A percentile compares a stretch with the other conserved stretches of the same genome.
Conservation (phyloP, 2,888 invertebrate species). For the Sepiola atlantica region DNA sequence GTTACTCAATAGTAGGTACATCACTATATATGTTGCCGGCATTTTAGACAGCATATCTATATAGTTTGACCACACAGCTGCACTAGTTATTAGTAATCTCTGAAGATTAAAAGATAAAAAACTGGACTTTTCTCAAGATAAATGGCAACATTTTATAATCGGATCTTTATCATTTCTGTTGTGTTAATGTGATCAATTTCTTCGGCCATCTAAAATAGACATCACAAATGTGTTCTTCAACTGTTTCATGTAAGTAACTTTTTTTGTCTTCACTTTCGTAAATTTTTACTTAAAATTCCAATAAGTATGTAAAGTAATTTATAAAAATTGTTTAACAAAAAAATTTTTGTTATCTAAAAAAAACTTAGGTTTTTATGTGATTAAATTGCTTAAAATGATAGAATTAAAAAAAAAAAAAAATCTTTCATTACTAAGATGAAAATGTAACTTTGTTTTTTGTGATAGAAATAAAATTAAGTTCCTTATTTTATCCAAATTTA, state of each 20-base stretch:
- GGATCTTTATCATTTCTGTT: not conserved
- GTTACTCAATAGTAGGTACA: no score
- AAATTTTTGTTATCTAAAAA: not conserved
- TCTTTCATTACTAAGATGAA: not conserved
- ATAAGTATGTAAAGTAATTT: not conserved
- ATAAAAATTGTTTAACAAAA: not conserved
- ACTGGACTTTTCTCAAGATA: not conserved
- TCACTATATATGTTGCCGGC: no score
- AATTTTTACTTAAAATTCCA: not conserved
- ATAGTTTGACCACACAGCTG: not conserved
- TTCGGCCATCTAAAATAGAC: not conserved
- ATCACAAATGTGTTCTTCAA: not conserved
- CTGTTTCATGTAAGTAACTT: not conserved
- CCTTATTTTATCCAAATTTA: not conserved
- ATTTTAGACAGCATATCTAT: no score
- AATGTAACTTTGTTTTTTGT: not conserved
- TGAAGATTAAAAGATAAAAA: not conserved
- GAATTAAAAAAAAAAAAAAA: not conserved
- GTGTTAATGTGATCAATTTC: not conserved
- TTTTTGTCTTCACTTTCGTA: not conserved
- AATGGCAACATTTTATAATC: not conserved
- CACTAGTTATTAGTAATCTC: not conserved
- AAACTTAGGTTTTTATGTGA: not conserved
- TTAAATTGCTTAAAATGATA: not conserved
- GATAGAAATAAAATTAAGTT: not conserved